Percentiles rank a stretch among this genome's conserved stretches.
Conservation (phyloP, 2,888 invertebrate genomes). For the Oligia strigilis region DNA sequence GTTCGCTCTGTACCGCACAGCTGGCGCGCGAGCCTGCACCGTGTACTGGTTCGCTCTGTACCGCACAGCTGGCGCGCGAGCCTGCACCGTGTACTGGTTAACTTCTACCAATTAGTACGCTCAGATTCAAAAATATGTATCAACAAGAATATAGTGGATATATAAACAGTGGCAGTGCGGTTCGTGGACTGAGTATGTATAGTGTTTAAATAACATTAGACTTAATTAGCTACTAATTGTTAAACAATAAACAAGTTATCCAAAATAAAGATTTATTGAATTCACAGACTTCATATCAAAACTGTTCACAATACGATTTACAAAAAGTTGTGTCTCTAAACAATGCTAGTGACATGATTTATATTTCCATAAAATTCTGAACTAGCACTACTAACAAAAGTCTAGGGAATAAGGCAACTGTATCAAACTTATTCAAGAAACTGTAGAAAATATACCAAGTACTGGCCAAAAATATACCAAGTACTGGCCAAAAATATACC, state of each 20-base stretch:
- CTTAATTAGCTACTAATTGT: slow-evolving; percentile 39
- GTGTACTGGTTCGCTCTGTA: too few species aligned
- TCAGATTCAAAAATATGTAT: background rate
- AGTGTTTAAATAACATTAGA: slow-evolving; percentile 15
- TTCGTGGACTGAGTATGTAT: slow-evolving; percentile 11
- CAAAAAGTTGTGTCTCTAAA: slow-evolving; percentile 9
- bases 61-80: too few species aligned
- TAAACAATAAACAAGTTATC: slow-evolving; percentile 48
- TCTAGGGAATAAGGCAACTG: background rate
- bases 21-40: too few species aligned
- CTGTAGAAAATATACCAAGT: background rate
- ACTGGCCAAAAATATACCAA: background rate
- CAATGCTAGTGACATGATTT: slow-evolving; percentile 11
- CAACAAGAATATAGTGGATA: background rate
- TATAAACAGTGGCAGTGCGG: background rate
- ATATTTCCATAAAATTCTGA: slow-evolving; percentile 5
- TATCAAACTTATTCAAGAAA: background rate
- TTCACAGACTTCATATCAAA: slow-evolving; percentile 48
- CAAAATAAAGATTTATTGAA: slow-evolving; percentile 47
- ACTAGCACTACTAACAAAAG: slow-evolving; percentile 8
- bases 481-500: background rate
- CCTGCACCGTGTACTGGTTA: too few species aligned
- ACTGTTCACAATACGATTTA: slow-evolving; percentile 54
- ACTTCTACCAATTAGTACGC: too few species aligned
- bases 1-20: too few species aligned